Evolutionary conservation across 2,797 vertebrate species (phyloP).

Genomic region (Hippoglossus hippoglossus): DNA sequence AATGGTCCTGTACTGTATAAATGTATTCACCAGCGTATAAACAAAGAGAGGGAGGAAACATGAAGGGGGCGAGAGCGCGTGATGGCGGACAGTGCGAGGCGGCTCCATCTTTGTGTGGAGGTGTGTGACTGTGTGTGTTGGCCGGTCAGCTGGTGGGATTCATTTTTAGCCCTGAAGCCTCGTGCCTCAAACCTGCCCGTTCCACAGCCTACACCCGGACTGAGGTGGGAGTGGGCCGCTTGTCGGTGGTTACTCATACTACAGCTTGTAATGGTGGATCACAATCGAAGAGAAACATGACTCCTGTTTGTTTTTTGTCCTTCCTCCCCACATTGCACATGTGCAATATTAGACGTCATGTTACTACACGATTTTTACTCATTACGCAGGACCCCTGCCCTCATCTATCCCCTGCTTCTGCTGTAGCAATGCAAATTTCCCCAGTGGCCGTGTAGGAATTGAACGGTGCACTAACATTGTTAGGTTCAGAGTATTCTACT

Average conservation of each 20-base stretch:
- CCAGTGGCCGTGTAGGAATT: slow-evolving; percentile 4
- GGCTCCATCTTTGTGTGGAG: slow-evolving; percentile 38
- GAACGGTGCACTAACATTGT: background rate
- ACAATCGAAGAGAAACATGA: slow-evolving; percentile 34
- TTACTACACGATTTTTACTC: too few species aligned
- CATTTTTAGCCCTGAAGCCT: slow-evolving; percentile 64
- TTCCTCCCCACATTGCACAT: background rate
- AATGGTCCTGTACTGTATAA: background rate
- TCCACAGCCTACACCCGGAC: slow-evolving; percentile 46
- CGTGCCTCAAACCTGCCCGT: slow-evolving; percentile 45
- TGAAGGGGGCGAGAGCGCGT: slow-evolving; percentile 40
- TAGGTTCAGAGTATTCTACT: slow-evolving; percentile 9
- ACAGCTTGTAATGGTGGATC: slow-evolving; percentile 47
- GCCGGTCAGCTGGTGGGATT: slow-evolving; percentile 42
- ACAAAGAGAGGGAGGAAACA: slow-evolving; percentile 34
- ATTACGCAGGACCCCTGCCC: background rate
- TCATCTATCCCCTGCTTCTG: background rate
- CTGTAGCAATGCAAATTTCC: background rate
- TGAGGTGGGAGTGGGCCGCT: slow-evolving; percentile 55
- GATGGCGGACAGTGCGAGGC: background rate
- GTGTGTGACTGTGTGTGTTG: slow-evolving; percentile 43
- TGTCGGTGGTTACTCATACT: slow-evolving; percentile 70
- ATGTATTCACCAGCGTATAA: slow-evolving; percentile 15
- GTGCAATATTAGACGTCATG: background rate
- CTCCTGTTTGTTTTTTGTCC: slow-evolving; percentile 21